These are phyloP conservation scores for Oscheius sp. DNA, from an alignment of 2,888 invertebrate genomes.

Conservation along the genomic window DNA sequence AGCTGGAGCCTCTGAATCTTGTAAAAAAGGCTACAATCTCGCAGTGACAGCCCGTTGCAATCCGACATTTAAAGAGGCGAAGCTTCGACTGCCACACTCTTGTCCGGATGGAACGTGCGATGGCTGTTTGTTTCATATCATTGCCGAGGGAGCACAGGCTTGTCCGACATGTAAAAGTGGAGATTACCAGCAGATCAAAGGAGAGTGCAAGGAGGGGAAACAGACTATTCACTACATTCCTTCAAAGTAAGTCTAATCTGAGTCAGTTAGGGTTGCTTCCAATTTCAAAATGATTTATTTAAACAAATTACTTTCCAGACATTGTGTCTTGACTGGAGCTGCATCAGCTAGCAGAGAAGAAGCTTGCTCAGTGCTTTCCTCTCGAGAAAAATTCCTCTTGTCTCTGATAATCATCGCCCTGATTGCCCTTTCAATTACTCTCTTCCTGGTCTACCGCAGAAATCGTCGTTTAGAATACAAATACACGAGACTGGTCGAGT, in stretches of 20 bases:
- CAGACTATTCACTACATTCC: slow-evolving; percentile 75
- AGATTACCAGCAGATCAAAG: slow-evolving; percentile 74
- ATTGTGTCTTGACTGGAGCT: slow-evolving; percentile 70
- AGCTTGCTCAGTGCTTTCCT: slow-evolving; percentile 41
- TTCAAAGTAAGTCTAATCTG: slow-evolving; percentile 58
- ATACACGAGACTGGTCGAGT: slow-evolving; percentile 62
- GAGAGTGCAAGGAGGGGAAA: slow-evolving; percentile 75
- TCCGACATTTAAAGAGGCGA: slow-evolving; percentile 47
- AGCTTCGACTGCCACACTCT: slow-evolving; percentile 58
- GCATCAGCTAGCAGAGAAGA: slow-evolving; percentile 36
- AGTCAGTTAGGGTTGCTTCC: not conserved
- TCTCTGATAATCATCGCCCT: slow-evolving; percentile 32
- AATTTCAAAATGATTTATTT: too few relatives aligned
- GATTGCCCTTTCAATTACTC: slow-evolving; percentile 30
- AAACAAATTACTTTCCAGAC: slow-evolving; percentile 67
- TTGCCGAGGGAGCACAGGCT: slow-evolving; percentile 70
- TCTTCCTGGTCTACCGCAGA: slow-evolving; percentile 40
- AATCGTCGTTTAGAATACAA: slow-evolving; percentile 65
- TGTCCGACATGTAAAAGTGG: slow-evolving; percentile 75
- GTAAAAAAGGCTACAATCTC: slow-evolving; percentile 74
- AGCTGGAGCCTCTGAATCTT: slow-evolving; percentile 68
- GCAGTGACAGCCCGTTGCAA: slow-evolving; percentile 75
- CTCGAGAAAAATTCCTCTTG: slow-evolving; percentile 35
- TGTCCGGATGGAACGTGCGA: slow-evolving; percentile 76
- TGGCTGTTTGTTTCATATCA: slow-evolving; percentile 75